Evolutionary conservation across 2,797 vertebrate species (phyloP), one percentile per base, ranked within the genome.

Genomic region (Epinephelus coioides): DNA sequence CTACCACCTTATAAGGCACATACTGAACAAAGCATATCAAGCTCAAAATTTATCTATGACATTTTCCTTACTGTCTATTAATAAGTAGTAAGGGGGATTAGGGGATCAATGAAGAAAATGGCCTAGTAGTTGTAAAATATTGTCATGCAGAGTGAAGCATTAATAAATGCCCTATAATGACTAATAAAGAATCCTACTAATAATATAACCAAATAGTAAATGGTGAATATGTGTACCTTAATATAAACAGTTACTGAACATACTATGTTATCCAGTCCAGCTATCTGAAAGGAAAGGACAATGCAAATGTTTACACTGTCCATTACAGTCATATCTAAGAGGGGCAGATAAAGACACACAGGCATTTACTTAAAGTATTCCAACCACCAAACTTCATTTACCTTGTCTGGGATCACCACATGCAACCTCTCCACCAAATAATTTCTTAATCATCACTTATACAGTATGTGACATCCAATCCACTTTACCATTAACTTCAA

Each of bases 391-490:
- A 19, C 3, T 9, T 6, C 15, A 34, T 44, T 65, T 63, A 43
- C 67, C 27, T 69, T 34, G 15, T 54, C 43, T 12, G 21, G 25
- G 12, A 50, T 61, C 56, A 63, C 51, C 27, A 21, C 50, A 67
- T 69, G 34, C 21, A 53, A 23, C 62, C 43, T 2, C 6, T 49
- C 19, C 12, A 25, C 40, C 55, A 47, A 27, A 54, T 85, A 1
- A 25, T 66, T 56, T 71, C 40, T 67, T 17, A 47, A 63, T 53
- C 69, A 50, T 56, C 44, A 3, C 27, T 71, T n/a, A 56, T 30
- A 7, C 8, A 43, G 2, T 21, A 51, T 63, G 54, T 9, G 34
- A 6, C 25, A n/a, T n/a, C 43, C 51, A 57, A 6, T 74, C 60
- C 10, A 25, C 3, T 65, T 30, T 43, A 63, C 50, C 65, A 34